Evolutionary conservation across 2,113 vertebrate species (phyloP).

Genomic region (Embiotoca jacksoni): DNA sequence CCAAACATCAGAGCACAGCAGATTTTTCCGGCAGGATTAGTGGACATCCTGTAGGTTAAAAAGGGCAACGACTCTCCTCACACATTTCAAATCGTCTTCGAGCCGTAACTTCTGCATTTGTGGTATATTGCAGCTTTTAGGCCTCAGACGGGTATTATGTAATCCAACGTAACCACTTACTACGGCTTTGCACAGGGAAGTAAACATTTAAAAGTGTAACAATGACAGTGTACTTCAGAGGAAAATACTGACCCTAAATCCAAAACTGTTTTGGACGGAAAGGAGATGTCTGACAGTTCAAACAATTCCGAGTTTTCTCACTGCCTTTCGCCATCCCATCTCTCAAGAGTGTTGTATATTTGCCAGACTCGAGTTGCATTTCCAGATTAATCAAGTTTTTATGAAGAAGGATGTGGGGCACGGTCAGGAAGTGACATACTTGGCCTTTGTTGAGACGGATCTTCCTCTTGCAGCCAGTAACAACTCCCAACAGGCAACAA

Average conservation of each 20-base stretch:
- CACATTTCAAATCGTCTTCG: not conserved
- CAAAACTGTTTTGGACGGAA: conserved; percentile 2
- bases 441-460: conserved; percentile 66
- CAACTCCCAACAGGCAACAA: conserved; percentile 29
- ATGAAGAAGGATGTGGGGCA: conserved; percentile 51
- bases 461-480: conserved; percentile 62
- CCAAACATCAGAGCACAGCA: not conserved
- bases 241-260: conserved; percentile 26
- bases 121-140: conserved; percentile 8
- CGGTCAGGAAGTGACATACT: conserved; percentile 68
- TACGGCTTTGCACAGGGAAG: conserved; percentile 6
- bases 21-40: not conserved
- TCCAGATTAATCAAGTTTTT: conserved; percentile 46
- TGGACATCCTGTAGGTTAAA: not conserved
- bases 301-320: conserved; percentile 12
- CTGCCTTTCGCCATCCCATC: not conserved
- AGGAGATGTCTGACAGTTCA: conserved; percentile 30
- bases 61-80: not conserved
- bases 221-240: not conserved
- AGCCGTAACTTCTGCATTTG: conserved; percentile 49
- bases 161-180: conserved; percentile 26
- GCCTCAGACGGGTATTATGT: conserved; percentile 26
- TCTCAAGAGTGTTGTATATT: conserved; percentile 32
- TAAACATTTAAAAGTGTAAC: conserved; percentile 29
- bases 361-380: conserved; percentile 37